Conservation (phyloP, 2,113 vertebrate genomes). For the Mungos mungo region DNA sequence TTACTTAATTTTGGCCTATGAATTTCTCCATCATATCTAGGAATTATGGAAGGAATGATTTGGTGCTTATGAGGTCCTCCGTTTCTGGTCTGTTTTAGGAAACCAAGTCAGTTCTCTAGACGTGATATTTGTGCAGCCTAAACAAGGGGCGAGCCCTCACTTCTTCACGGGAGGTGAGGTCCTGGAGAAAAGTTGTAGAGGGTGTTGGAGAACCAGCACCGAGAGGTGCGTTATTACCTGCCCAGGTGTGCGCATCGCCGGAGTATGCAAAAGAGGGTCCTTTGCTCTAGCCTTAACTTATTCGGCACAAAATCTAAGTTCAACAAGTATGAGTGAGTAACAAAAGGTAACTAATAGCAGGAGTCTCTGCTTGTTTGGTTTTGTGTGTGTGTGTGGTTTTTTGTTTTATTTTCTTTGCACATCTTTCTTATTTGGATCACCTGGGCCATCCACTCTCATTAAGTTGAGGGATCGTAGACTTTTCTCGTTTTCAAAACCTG, state of each 20-base stretch:
- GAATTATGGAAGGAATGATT: neutral
- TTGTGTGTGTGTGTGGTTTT: too few relatives aligned
- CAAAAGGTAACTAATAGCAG: neutral
- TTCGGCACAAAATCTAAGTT: neutral
- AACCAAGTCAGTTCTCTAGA: neutral
- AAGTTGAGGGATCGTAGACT: neutral
- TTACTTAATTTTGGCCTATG: neutral
- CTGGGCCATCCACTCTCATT: fast-evolving
- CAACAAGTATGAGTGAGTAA: neutral
- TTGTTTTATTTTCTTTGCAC: too few relatives aligned
- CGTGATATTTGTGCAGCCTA: neutral
- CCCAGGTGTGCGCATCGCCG: neutral
- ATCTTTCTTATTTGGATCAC: fast-evolving
- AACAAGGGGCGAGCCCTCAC: neutral
- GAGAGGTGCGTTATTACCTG: neutral
- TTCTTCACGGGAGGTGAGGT: neutral
- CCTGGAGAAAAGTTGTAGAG: neutral
- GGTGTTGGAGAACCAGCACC: neutral
- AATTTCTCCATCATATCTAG: neutral
- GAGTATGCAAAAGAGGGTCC: neutral
- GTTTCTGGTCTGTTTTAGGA: neutral
- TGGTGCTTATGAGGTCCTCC: neutral
- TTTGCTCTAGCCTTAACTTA: neutral
- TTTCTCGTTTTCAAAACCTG: neutral
- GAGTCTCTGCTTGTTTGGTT: too few relatives aligned